Conservation (phyloP, 2,888 invertebrate species). For the Ptilodon capucinus region DNA sequence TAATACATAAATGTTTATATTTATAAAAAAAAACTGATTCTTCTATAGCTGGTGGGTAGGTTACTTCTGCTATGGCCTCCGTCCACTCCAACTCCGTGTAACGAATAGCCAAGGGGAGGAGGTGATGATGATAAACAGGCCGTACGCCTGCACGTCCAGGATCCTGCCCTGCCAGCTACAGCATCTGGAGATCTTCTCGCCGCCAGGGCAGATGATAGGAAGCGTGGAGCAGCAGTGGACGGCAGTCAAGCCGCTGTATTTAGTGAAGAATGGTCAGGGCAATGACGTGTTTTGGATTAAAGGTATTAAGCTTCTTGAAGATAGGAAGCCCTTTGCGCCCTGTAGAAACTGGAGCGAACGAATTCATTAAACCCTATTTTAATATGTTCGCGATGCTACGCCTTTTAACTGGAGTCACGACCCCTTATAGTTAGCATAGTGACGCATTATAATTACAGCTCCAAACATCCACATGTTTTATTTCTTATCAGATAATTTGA, state of each 20-base stretch:
- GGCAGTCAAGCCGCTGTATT: slow-evolving; percentile 86
- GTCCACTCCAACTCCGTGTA: slow-evolving; percentile 62
- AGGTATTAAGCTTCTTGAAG: slow-evolving; percentile 80
- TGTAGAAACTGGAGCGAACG: too few relatives aligned
- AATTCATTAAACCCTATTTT: too few relatives aligned
- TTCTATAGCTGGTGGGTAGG: slow-evolving; percentile 66
- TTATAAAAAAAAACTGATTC: too few relatives aligned
- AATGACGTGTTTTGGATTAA: slow-evolving; percentile 87
- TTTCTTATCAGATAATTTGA: too few relatives aligned
- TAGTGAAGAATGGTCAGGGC: slow-evolving; percentile 87
- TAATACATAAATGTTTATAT: too few relatives aligned
- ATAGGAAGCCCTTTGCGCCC: too few relatives aligned
- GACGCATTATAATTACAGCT: too few relatives aligned
- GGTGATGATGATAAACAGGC: slow-evolving; percentile 91
- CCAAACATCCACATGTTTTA: too few relatives aligned
- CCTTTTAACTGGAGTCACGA: too few relatives aligned
- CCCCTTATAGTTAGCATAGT: too few relatives aligned
- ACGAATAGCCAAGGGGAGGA: slow-evolving; percentile 50
- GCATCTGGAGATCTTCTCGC: slow-evolving; percentile 87
- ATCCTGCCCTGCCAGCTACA: slow-evolving; percentile 91
- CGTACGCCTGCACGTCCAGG: slow-evolving; percentile 89
- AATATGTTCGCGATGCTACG: too few relatives aligned
- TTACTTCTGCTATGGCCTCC: slow-evolving; percentile 66
- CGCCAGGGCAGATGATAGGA: slow-evolving; percentile 86
- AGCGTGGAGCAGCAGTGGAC: slow-evolving; percentile 89